Evolutionary conservation across 2,888 invertebrate genomes (phyloP), one percentile per base, ranked within the genome.

Genomic region (Chalcosyrphus nemorum): DNA sequence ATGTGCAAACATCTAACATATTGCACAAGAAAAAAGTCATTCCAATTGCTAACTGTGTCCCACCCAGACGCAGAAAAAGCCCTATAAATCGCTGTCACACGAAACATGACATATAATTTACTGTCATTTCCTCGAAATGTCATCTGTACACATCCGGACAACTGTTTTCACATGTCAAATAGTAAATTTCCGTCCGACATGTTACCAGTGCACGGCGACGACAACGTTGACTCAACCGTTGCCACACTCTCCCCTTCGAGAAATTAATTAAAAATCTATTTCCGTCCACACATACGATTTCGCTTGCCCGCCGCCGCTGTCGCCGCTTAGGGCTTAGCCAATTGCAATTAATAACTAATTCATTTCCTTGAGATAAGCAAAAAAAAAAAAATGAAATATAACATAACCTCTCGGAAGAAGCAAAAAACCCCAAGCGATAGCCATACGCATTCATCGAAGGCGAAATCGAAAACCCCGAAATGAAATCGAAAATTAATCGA

Each of bases 31-130:
- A 32, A 29, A n/a, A n/a, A n/a, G n/a, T 9, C 9, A 19, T 19
- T 47, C 3, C 45, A 43, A 41, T 21, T 47, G 17, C 21, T 41
- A 43, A 32, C 15, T 21, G 4, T 13, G 45, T 65, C 35, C 21
- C 65, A 27, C 19, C 15, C 65, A 24, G 24, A 2, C 54, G n/a
- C n/a, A n/a, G n/a, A n/a, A n/a, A n/a, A 54, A 43, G 43, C 29
- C 38, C 59, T 54, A 71, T 81, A 81, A 77, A 81, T 82, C 72
- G 66, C 56, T 78, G 66, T 68, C 72, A 56, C 32, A 19, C 63
- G 13, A 38, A 82, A 78, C 82, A 82, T 78, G 82, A 72, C 72
- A 78, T 72, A 72, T 74, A 72, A 82, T 82, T 82, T 68, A 82
- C 72, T 78, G 66, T 74, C 68, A 68, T 78, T 78, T 82, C 56